Base-by-base conservation (phyloP, 2,888 invertebrate genomes). In the Drosophila cognata region DNA sequence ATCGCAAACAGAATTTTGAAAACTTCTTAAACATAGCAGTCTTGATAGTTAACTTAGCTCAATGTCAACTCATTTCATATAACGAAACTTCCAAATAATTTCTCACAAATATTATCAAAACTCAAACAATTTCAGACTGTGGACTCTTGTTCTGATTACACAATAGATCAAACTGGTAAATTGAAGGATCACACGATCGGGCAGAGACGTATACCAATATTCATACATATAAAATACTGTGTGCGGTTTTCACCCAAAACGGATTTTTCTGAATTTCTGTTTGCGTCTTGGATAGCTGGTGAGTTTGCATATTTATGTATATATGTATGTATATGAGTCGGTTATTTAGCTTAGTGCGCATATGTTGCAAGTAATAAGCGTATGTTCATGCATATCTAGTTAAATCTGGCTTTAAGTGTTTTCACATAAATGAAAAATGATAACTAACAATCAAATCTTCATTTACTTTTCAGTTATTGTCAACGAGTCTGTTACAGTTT, bases 61-160 rank as follows among this genome's bases (percentile, higher is more conserved):
- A 58, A 55, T 51, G 46, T 58, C 69, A 79, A 28, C 11, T 63
- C 51, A 78, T 59, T 56, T 52, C 36, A 68, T 46, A 16, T 16
- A 33, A 56, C 3, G 10, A 62, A 62, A 28, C 52, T 50, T 53
- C 18, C 21, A 59, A 28, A 52, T 36, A 31, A 28, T 61, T 53
- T 41, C 60, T 58, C 64, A 74, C 46, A 65, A 43, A 74, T 73
- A 64, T 61, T 57, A 52, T 50, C 35, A 57, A 36, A 62, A 64
- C 69, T 31, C 28, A 48, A 50, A 74, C 52, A 48, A 57, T 43
- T 73, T 28, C 13, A 56, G 43, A 38, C 50, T 56, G 18, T 48
- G 25, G 10, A 46, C 25, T 38, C 51, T 38, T 38, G 16, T 63
- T 48, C 35, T 43, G 41, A 46, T 56, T 41, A 33, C 67, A 68